Conservation (phyloP, 1,140 invertebrate species). For the Himalopsyche phryganea region DNA sequence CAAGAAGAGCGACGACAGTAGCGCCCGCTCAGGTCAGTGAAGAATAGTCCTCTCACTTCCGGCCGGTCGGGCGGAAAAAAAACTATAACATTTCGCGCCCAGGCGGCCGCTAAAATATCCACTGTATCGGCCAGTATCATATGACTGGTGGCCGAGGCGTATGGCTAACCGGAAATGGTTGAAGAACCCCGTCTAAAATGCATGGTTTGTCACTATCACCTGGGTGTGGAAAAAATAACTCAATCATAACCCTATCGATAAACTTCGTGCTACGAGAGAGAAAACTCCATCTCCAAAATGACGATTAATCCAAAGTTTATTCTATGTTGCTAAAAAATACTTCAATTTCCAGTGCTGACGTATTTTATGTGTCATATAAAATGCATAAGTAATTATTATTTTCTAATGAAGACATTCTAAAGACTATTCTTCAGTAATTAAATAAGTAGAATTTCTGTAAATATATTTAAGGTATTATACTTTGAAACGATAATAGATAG, state of each 20-base stretch:
- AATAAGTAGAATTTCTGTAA: too few species aligned
- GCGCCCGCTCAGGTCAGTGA: slow-evolving; percentile 36
- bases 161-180: neutral
- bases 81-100: neutral
- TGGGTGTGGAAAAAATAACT: slow-evolving; percentile 19
- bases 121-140: slow-evolving; percentile 13
- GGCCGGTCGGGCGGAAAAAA: neutral
- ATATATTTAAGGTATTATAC: too few species aligned
- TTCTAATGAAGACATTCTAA: slow-evolving; percentile 4
- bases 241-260: neutral
- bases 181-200: neutral
- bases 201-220: neutral
- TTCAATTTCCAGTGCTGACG: slow-evolving; percentile 11
- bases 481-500: too few species aligned
- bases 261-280: neutral
- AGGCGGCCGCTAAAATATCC: neutral
- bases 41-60: slow-evolving; percentile 27
- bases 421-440: too few species aligned
- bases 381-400: slow-evolving; percentile 10
- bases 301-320: slow-evolving; percentile 15
- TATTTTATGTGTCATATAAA: slow-evolving; percentile 10
- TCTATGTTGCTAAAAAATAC: slow-evolving; percentile 12
- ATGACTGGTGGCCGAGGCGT: slow-evolving; percentile 3
- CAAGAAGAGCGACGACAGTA: slow-evolving; percentile 39
- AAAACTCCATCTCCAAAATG: slow-evolving; percentile 1